phyloP scores from a whole-genome alignment of 2,113 vertebrate genomes.

The Falcunculus frontatus region DNA sequence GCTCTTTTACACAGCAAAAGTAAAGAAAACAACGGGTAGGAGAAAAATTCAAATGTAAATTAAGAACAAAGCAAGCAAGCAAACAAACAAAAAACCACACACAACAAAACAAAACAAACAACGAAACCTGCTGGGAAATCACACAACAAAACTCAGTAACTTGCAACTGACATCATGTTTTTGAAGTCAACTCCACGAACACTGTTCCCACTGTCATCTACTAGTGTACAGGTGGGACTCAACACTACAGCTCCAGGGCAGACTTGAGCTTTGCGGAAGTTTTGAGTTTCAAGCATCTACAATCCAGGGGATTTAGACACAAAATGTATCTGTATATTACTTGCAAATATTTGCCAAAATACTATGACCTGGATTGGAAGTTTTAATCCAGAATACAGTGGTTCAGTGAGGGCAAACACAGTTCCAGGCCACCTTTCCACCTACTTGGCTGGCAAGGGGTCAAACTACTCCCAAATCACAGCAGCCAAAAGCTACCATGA shows the following conservation, averaged over 20 bases:
- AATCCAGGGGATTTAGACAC: background rate
- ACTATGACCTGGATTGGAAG: background rate
- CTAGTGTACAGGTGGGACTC: background rate
- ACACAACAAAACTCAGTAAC: background rate
- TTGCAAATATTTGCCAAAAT: background rate
- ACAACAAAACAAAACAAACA: background rate
- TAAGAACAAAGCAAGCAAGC: background rate
- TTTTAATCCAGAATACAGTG: background rate
- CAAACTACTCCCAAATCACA: background rate
- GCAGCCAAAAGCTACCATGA: background rate
- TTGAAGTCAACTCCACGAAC: background rate
- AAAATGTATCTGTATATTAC: background rate
- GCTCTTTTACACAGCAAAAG: background rate
- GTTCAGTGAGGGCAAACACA: background rate
- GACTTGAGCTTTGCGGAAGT: background rate
- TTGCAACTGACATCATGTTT: background rate
- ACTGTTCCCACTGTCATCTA: background rate
- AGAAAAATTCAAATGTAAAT: background rate
- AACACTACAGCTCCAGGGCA: background rate
- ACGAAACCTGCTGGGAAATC: background rate
- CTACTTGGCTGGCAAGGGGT: background rate
- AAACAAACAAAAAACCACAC: background rate
- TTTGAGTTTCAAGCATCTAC: background rate
- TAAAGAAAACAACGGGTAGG: background rate
- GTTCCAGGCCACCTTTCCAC: background rate